phyloP scores from a whole-genome alignment of 2,888 invertebrate species.

The Camponotus fellah region DNA sequence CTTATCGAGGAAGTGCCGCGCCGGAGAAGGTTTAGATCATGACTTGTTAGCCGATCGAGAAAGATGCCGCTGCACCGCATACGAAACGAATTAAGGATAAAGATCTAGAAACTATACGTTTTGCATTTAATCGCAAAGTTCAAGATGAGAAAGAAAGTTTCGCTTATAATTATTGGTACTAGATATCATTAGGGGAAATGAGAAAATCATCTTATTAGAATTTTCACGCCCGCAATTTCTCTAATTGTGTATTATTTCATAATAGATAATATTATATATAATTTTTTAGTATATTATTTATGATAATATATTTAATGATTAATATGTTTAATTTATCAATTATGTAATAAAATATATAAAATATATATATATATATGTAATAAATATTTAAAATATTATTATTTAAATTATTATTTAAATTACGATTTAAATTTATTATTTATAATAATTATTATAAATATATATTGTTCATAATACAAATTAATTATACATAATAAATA shows the following conservation, averaged over 20 bases:
- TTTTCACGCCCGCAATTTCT: background rate
- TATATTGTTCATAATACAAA: background rate
- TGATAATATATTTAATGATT: background rate
- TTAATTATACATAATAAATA: background rate
- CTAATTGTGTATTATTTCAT: background rate
- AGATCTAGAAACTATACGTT: constrained; percentile 10
- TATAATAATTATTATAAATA: too few species aligned
- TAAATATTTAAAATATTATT: too few species aligned
- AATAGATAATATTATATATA: constrained; percentile 10
- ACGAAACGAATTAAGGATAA: background rate
- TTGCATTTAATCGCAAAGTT: constrained; percentile 3
- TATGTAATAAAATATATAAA: too few species aligned
- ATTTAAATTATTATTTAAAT: too few species aligned
- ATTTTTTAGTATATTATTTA: too few species aligned
- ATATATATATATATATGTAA: too few species aligned
- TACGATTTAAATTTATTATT: too few species aligned
- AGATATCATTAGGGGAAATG: background rate
- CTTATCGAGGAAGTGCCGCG: constrained; percentile 28
- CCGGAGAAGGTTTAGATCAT: constrained; percentile 14
- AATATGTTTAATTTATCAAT: too few species aligned
- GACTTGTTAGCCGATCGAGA: background rate
- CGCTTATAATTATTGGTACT: background rate
- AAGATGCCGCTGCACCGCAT: background rate
- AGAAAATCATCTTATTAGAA: background rate
- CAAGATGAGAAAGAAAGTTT: background rate